Percentiles rank a stretch among this genome's conserved stretches.
phyloP scores from a whole-genome alignment of 2,797 vertebrate species.

The Pangasius djambal region DNA sequence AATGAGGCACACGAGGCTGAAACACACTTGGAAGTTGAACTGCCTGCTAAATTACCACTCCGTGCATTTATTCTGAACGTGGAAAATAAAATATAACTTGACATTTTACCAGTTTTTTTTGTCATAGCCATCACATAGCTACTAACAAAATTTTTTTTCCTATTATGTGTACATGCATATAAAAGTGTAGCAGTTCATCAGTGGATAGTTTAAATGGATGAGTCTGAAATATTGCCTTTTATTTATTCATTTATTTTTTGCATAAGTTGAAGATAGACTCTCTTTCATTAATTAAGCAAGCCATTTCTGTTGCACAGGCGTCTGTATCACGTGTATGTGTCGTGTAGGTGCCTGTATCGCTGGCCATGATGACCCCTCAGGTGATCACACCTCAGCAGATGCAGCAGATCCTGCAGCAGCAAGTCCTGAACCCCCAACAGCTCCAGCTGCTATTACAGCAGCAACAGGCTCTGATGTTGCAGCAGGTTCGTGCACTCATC shows the following conservation, averaged over 20 bases:
- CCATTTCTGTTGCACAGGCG: not conserved
- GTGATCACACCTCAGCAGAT: slow-evolving; percentile 95
- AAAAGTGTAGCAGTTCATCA: not conserved
- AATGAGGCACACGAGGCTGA: not conserved
- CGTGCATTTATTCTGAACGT: not conserved
- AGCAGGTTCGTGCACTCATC: slow-evolving; percentile 83
- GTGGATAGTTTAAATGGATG: not conserved
- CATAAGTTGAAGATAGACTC: not conserved
- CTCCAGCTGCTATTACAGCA: slow-evolving; percentile 96
- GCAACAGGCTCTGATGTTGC: slow-evolving; percentile 99
- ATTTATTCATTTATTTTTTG: not conserved
- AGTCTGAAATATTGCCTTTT: not conserved
- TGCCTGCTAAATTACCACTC: not conserved
- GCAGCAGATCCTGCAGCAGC: slow-evolving; percentile 93
- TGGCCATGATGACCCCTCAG: slow-evolving; percentile 97
- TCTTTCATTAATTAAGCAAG: not conserved
- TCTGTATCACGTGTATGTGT: not conserved
- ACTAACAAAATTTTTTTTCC: not conserved
- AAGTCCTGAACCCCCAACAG: slow-evolving; percentile 95
- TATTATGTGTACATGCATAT: not conserved
- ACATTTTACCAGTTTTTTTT: not conserved
- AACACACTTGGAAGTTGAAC: not conserved
- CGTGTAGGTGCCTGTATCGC: slow-evolving; percentile 86
- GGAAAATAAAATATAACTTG: not conserved
- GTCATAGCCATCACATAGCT: not conserved